A percentile compares a stretch with the other conserved stretches of the same genome.
phyloP scores from a whole-genome alignment of 64 coral and sea anemone species.

The Montipora efflorescens region DNA sequence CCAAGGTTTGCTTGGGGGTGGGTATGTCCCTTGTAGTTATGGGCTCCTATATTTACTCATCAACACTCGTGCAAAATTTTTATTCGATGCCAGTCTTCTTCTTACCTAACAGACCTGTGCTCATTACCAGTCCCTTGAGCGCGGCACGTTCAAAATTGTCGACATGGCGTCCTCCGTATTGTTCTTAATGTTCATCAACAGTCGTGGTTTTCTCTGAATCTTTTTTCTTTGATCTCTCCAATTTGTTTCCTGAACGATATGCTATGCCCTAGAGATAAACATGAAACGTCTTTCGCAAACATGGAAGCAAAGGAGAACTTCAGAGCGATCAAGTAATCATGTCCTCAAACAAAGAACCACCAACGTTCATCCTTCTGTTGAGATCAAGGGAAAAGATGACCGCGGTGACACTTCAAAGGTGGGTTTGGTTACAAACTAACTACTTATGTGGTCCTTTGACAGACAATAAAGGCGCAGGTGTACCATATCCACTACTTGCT shows the following conservation, averaged over 20 bases:
- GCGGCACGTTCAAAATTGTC: constrained; percentile 27
- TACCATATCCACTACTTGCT: neutral
- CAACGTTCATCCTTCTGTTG: neutral
- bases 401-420: neutral
- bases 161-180: constrained; percentile 10
- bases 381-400: constrained; percentile 11
- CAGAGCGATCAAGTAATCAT: constrained; percentile 27
- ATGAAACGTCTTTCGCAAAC: constrained; percentile 75
- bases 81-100: neutral
- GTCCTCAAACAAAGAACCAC: constrained; percentile 10
- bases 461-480: neutral
- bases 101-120: neutral
- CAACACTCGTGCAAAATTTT: neutral
- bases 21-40: too few species aligned
- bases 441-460: neutral
- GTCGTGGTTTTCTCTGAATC: neutral
- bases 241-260: neutral
- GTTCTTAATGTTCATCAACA: neutral
- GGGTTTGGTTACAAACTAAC: neutral
- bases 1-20: too few species aligned
- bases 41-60: too few species aligned
- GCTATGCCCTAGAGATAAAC: neutral
- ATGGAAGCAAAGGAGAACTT: constrained; percentile 63
- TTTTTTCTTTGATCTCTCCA: neutral
- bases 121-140: constrained; percentile 3